Conservation (phyloP, 2,113 vertebrate genomes). For the Puma concolor region DNA sequence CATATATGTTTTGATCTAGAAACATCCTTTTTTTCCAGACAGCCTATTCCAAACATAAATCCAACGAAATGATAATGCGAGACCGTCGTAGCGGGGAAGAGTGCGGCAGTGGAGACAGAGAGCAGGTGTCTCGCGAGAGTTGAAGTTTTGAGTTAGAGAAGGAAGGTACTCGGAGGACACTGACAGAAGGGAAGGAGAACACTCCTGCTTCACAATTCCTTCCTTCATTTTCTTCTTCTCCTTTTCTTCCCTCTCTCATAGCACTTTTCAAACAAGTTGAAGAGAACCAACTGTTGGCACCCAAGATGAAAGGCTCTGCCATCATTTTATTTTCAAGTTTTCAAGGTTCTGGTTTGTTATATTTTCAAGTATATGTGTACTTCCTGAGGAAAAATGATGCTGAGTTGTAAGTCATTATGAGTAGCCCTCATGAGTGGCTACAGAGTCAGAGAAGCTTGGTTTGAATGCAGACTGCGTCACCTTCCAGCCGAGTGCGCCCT, state of each 20-base stretch:
- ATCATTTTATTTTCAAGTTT: background rate
- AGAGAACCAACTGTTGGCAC: background rate
- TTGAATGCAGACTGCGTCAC: too few species aligned
- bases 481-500: background rate
- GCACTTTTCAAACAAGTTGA: background rate
- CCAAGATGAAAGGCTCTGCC: background rate
- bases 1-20: background rate
- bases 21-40: background rate
- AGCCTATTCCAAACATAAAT: background rate
- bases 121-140: accelerated
- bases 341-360: background rate
- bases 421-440: too few species aligned
- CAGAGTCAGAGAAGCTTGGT: background rate
- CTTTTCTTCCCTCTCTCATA: background rate
- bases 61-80: background rate
- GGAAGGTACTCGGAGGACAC: too few species aligned
- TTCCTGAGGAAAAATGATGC: background rate
- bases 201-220: background rate
- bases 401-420: background rate
- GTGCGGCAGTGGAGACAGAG: background rate
- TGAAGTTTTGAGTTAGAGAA: accelerated
- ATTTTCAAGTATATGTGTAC: background rate
- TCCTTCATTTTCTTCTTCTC: background rate
- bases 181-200: background rate
- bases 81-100: background rate